Conservation (phyloP, 2,888 invertebrate species). For the Cecidostiba fungosa region DNA sequence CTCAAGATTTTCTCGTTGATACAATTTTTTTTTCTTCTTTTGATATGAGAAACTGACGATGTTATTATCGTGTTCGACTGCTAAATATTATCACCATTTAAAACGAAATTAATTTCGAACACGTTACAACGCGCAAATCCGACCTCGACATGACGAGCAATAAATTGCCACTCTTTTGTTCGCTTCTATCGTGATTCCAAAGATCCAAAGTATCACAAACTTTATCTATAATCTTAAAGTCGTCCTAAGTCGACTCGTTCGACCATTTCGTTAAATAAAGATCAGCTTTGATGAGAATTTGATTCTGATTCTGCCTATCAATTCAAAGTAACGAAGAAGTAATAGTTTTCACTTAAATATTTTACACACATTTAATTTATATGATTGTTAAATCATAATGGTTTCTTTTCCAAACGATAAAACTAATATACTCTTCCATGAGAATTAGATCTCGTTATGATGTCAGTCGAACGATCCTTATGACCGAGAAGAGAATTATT, state of each 20-base stretch:
- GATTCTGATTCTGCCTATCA: conserved; percentile 41
- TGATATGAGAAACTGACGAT: conserved; percentile 58
- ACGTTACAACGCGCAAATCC: conserved; percentile 47
- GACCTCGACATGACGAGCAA: conserved; percentile 52
- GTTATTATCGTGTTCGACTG: conserved; percentile 44
- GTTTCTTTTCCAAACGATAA: conserved; percentile 5
- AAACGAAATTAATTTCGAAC: conserved; percentile 42
- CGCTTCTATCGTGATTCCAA: conserved; percentile 57
- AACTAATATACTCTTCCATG: conserved; percentile 30
- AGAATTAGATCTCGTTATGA: conserved; percentile 46
- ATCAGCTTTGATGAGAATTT: conserved; percentile 51
- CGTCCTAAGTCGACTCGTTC: conserved; percentile 34
- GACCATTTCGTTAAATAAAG: conserved; percentile 52
- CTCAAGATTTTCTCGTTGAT: conserved; percentile 58
- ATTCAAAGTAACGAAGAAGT: conserved; percentile 58
- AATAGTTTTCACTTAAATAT: conserved; percentile 38
- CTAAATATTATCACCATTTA: conserved; percentile 38
- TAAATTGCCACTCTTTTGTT: conserved; percentile 57
- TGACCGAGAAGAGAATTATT: conserved; percentile 45
- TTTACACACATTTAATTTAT: conserved; percentile 56
- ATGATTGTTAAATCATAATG: conserved; percentile 43
- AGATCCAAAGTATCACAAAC: conserved; percentile 62
- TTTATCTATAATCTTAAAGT: conserved; percentile 54
- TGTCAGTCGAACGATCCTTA: conserved; percentile 56
- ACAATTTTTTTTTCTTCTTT: conserved; percentile 20